Evolutionary conservation across 1,140 invertebrate genomes (phyloP).

Genomic region (roundworm (Caenorhabditis elegans)): DNA sequence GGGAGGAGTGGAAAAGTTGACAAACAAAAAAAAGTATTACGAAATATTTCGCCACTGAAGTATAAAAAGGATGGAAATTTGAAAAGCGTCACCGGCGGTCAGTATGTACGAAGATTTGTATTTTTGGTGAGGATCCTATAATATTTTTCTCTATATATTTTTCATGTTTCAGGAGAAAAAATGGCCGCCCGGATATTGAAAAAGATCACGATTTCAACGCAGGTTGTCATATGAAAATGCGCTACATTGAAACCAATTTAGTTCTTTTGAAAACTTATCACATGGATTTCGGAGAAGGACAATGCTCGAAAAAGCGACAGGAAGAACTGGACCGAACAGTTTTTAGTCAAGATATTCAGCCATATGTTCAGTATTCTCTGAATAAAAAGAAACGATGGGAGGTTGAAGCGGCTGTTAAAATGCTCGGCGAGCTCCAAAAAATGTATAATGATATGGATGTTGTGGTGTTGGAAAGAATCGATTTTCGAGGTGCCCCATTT

Average conservation of each 20-base stretch:
- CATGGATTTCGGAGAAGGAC: not conserved
- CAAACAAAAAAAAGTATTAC: not conserved
- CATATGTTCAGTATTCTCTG: not conserved
- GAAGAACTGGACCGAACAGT: not conserved
- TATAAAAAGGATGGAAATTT: not conserved
- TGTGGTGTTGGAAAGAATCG: not conserved
- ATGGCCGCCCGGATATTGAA: not conserved
- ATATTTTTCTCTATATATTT: too few species aligned
- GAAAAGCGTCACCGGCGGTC: not conserved
- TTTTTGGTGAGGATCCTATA: constrained; percentile 25
- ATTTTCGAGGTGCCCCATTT: not conserved
- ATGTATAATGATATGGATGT: constrained; percentile 5
- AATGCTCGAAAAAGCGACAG: not conserved
- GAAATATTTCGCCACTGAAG: not conserved
- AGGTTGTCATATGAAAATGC: not conserved
- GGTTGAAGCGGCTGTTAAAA: not conserved
- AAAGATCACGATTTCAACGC: not conserved
- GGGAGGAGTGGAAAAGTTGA: not conserved
- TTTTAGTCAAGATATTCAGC: not conserved
- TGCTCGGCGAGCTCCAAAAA: not conserved
- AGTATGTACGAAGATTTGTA: not conserved
- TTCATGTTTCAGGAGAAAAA: not conserved
- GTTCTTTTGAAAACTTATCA: not conserved
- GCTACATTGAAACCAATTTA: not conserved
- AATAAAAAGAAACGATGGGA: not conserved